Evolutionary conservation across 2,888 invertebrate species (phyloP).

Genomic region (Ennomos quercinarius): DNA sequence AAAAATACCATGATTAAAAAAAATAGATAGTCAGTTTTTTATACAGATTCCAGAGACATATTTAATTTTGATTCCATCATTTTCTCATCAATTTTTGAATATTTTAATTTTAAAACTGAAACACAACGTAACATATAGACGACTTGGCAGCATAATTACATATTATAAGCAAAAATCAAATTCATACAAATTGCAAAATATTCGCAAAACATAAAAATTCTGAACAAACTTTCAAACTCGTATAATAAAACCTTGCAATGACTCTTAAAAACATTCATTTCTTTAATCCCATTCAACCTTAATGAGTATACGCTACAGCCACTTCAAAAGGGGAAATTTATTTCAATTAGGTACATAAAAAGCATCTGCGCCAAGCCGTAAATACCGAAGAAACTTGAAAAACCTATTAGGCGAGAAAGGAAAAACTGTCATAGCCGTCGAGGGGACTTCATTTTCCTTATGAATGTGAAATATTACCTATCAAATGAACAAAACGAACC

Average conservation of each 20-base stretch:
- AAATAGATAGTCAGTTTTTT: too few species aligned
- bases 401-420: slow-evolving; percentile 41
- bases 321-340: slow-evolving; percentile 35
- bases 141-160: too few species aligned
- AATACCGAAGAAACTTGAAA: slow-evolving; percentile 43
- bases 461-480: slow-evolving; percentile 43
- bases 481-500: slow-evolving; percentile 40
- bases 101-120: too few species aligned
- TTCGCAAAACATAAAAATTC: too few species aligned
- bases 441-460: slow-evolving; percentile 38
- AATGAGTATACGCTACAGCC: slow-evolving; percentile 29
- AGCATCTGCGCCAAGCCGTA: slow-evolving; percentile 40
- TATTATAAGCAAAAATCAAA: too few species aligned
- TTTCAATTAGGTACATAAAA: slow-evolving; percentile 38
- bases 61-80: too few species aligned
- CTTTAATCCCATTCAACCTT: slow-evolving; percentile 20
- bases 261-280: slow-evolving; percentile 9
- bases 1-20: too few species aligned
- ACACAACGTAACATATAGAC: too few species aligned
- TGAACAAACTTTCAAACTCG: not conserved
- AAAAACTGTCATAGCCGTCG: slow-evolving; percentile 32
- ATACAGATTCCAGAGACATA: too few species aligned
- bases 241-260: slow-evolving; percentile 1
- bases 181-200: too few species aligned
- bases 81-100: too few species aligned